Percentiles rank a stretch among this genome's conserved stretches.
These are phyloP conservation scores for Crocodylus rhombifer DNA, from an alignment of 2,797 vertebrate species.

Conservation along the genomic window DNA sequence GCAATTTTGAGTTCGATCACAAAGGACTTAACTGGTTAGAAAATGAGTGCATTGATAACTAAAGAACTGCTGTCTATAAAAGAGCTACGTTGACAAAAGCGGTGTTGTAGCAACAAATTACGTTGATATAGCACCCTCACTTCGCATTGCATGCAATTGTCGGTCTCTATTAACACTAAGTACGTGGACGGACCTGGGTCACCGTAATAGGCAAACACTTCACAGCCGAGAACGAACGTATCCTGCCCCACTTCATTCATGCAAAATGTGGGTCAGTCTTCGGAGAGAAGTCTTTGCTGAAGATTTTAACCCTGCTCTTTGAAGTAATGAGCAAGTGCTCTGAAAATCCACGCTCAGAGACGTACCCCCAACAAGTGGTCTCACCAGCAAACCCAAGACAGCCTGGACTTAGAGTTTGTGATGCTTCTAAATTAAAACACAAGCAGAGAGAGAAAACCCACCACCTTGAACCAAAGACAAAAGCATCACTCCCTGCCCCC, in stretches of 20 bases:
- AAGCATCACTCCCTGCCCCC: background rate
- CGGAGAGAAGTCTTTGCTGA: background rate
- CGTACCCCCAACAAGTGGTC: background rate
- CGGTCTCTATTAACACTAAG: too few relatives aligned
- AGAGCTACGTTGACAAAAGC: background rate
- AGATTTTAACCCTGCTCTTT: background rate
- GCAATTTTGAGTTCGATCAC: too few relatives aligned
- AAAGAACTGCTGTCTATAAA: background rate
- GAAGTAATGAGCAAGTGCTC: background rate
- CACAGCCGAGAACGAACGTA: background rate
- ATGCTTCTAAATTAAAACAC: background rate
- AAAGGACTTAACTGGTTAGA: too few relatives aligned
- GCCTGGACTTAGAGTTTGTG: background rate
- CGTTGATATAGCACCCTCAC: background rate
- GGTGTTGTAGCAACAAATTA: background rate
- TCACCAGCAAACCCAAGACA: background rate
- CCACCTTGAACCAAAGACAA: background rate
- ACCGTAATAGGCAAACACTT: background rate
- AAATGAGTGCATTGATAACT: background rate
- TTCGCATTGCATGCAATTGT: background rate
- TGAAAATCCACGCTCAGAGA: background rate
- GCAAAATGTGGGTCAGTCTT: too few relatives aligned
- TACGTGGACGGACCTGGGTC: background rate
- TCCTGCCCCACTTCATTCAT: background rate
- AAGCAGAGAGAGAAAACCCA: too few relatives aligned